Evolutionary conservation across 2,113 vertebrate species (phyloP).

Genomic region (Malurus alboscapulatus): DNA sequence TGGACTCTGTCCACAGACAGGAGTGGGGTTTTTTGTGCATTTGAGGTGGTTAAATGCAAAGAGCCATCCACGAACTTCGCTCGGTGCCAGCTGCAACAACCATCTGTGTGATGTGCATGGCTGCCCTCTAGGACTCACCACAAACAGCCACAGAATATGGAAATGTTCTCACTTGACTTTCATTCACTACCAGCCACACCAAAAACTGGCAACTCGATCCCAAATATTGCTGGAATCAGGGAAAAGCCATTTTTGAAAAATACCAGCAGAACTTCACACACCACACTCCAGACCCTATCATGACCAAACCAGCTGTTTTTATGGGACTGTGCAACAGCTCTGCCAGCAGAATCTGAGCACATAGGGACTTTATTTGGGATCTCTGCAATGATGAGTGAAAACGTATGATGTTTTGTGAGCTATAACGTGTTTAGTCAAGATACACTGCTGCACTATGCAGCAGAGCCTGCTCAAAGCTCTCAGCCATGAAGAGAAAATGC

Average conservation of each 20-base stretch:
- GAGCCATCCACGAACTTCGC: neutral
- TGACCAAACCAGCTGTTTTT: neutral
- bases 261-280: neutral
- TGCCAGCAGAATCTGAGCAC: neutral
- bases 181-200: neutral
- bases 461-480: neutral
- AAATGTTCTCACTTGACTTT: neutral
- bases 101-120: neutral
- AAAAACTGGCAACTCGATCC: neutral
- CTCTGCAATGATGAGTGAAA: neutral
- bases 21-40: neutral
- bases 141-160: neutral
- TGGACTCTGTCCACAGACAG: neutral
- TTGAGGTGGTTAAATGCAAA: neutral
- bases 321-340: neutral
- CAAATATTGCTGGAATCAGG: neutral
- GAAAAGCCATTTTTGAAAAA: neutral
- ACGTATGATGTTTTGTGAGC: slow-evolving; percentile 35
- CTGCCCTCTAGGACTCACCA: neutral
- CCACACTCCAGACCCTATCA: neutral
- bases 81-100: neutral
- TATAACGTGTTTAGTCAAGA: neutral
- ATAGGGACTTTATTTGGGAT: neutral
- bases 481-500: slow-evolving; percentile 18
- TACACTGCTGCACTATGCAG: neutral